Evolutionary conservation across 2,113 vertebrate species (phyloP).

Genomic region (Xenus cinereus): DNA sequence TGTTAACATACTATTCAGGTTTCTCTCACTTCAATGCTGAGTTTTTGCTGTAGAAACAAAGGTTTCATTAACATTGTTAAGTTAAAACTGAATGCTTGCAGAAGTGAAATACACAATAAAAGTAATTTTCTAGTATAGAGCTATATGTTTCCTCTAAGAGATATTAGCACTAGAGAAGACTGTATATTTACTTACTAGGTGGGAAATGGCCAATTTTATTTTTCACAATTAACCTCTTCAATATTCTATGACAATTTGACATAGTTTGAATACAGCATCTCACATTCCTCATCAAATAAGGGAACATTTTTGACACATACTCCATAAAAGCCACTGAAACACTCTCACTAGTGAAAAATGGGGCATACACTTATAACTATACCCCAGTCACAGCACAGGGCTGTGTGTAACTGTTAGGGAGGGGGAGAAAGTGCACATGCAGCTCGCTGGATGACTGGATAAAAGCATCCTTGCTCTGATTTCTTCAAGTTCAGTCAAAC

Average conservation of each 20-base stretch:
- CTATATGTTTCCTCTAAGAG: not conserved
- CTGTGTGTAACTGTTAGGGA: accelerated
- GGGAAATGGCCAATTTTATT: not conserved
- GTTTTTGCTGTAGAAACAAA: not conserved
- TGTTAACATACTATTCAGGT: not conserved
- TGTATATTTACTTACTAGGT: not conserved
- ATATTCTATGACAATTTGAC: not conserved
- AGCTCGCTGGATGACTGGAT: not conserved
- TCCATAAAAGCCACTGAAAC: not conserved
- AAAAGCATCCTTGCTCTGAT: not conserved
- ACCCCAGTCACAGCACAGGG: not conserved
- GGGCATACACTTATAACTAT: not conserved
- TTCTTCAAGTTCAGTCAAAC: not conserved
- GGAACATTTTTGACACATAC: not conserved
- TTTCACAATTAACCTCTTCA: not conserved
- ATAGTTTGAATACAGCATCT: not conserved
- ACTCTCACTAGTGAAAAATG: not conserved
- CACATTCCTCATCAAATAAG: not conserved
- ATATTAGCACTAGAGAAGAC: not conserved
- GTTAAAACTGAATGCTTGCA: not conserved
- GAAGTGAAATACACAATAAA: not conserved
- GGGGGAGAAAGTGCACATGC: accelerated
- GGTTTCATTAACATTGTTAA: not conserved
- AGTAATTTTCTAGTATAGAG: not conserved
- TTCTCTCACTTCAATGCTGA: not conserved